Evolutionary conservation across 1,140 invertebrate species (phyloP).

Genomic region (Camponotus vicinus): DNA sequence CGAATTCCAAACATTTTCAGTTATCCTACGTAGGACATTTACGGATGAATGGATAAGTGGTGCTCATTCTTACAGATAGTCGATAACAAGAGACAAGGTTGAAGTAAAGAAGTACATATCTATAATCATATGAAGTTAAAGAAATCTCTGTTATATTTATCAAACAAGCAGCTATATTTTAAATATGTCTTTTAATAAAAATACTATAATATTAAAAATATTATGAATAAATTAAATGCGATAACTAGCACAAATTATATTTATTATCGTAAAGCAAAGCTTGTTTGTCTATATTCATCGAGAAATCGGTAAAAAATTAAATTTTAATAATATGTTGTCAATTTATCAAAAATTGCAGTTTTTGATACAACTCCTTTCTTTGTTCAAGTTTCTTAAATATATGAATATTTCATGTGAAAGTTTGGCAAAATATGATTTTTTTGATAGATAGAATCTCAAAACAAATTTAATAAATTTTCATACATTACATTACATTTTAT

Average conservation of each 20-base stretch:
- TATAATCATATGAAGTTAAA: background rate
- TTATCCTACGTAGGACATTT: slow-evolving; percentile 26
- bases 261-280: background rate
- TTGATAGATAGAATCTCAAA: background rate
- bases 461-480: slow-evolving; percentile 13
- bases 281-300: background rate
- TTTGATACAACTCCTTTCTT: background rate
- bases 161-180: background rate
- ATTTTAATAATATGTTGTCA: no score
- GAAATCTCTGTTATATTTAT: background rate
- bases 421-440: background rate
- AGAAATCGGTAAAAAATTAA: background rate
- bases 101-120: background rate
- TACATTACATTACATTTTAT: background rate
- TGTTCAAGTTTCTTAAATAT: background rate
- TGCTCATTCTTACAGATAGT: slow-evolving; percentile 12
- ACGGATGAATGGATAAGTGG: slow-evolving; percentile 20
- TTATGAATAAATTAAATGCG: background rate
- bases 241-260: background rate
- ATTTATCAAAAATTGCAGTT: background rate
- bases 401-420: slow-evolving; percentile 2
- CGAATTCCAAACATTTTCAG: background rate
- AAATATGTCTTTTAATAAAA: slow-evolving; percentile 1
- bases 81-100: slow-evolving; percentile 24
- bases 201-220: background rate